Percentiles rank a stretch among this genome's conserved stretches.
phyloP scores from a whole-genome alignment of 1,140 invertebrate genomes.

The Oreohelix idahoensis region DNA sequence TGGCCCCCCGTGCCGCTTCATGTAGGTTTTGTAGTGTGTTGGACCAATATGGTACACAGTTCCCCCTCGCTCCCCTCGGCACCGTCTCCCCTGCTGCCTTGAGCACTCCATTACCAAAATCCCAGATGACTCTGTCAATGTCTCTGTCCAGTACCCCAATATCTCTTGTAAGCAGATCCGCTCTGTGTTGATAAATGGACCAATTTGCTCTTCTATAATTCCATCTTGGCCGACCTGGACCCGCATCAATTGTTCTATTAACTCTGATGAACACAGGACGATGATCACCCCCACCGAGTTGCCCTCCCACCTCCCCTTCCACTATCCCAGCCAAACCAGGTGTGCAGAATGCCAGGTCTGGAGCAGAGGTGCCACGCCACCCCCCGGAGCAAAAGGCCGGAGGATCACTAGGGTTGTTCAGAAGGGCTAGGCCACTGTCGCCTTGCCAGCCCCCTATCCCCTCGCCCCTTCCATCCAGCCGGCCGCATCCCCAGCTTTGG shows the following conservation, averaged over 20 bases:
- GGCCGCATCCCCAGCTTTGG: constrained; percentile 48
- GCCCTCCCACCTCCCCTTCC: neutral
- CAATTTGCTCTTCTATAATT: neutral
- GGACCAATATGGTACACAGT: neutral
- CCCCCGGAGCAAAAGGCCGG: neutral
- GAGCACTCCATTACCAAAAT: too few relatives aligned
- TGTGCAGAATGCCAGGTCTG: constrained; percentile 17
- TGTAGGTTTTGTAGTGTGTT: neutral
- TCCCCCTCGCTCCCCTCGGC: neutral
- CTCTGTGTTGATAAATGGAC: neutral
- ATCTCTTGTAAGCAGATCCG: neutral
- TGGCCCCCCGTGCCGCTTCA: too few relatives aligned
- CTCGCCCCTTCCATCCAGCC: constrained; percentile 41
- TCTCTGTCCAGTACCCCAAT: neutral
- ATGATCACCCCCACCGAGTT: neutral
- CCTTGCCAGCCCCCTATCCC: constrained; percentile 45
- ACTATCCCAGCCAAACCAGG: neutral
- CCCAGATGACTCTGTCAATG: neutral
- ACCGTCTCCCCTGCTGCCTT: neutral
- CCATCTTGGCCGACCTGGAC: neutral
- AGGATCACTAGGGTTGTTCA: neutral
- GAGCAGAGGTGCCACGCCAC: neutral
- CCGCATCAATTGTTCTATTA: neutral
- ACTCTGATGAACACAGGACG: neutral
- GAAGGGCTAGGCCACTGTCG: neutral